Evolutionary conservation across 2,113 vertebrate genomes (phyloP).

Genomic region (Nycticorax nycticorax): DNA sequence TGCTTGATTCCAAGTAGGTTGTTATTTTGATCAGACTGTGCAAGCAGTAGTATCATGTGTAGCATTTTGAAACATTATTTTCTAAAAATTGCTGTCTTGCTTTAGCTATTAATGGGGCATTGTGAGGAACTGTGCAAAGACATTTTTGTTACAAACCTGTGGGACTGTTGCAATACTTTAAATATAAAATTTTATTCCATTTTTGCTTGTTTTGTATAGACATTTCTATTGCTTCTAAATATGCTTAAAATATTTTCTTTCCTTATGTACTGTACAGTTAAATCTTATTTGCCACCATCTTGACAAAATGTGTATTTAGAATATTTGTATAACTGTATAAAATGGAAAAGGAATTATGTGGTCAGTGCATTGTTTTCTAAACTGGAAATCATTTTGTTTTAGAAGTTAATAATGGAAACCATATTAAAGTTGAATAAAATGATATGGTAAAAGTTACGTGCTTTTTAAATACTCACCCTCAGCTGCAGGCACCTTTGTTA

Average conservation of each 20-base stretch:
- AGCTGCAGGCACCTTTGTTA: neutral
- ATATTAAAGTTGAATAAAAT: conserved; percentile 86
- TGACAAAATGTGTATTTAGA: conserved; percentile 86
- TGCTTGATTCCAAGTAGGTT: conserved; percentile 80
- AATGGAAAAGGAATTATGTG: conserved; percentile 83
- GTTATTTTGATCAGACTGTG: conserved; percentile 83
- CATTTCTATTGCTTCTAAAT: conserved; percentile 88
- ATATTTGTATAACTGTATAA: conserved; percentile 95
- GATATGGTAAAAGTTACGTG: neutral
- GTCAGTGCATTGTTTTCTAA: conserved; percentile 90
- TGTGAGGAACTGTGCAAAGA: conserved; percentile 84
- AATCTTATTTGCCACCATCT: conserved; percentile 82
- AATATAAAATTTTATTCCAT: conserved; percentile 90
- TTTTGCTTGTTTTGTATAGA: conserved; percentile 89
- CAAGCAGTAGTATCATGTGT: conserved; percentile 81
- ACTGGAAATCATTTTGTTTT: conserved; percentile 88
- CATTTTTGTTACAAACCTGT: conserved; percentile 87
- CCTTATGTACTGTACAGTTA: conserved; percentile 80
- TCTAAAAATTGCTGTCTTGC: conserved; percentile 82
- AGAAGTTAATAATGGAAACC: conserved; percentile 84
- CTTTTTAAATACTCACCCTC: neutral
- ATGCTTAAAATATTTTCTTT: conserved; percentile 85
- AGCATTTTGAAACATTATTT: conserved; percentile 83
- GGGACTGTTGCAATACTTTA: conserved; percentile 99
- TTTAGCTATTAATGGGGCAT: conserved; percentile 83